These are phyloP conservation scores for Naja naja DNA, from an alignment of 2,113 vertebrate genomes.

Conservation along the genomic window DNA sequence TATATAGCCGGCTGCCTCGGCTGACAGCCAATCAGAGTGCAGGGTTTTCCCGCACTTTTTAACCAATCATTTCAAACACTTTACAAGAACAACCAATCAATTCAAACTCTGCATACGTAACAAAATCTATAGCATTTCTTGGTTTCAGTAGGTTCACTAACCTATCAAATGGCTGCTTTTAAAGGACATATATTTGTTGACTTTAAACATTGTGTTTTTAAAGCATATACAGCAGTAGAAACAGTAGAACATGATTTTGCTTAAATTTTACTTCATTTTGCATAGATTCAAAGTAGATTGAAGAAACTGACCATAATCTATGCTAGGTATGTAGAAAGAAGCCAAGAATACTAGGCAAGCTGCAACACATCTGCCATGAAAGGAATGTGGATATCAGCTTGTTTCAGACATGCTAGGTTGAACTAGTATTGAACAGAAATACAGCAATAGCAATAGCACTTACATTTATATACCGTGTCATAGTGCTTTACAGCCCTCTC, in stretches of 20 bases:
- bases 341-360: background rate
- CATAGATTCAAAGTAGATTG: background rate
- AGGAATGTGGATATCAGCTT: background rate
- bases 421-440: too few relatives aligned
- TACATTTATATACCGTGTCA: background rate
- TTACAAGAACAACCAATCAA: too few relatives aligned
- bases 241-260: background rate
- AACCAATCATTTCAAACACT: too few relatives aligned
- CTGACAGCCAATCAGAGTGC: too few relatives aligned
- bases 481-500: background rate
- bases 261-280: background rate
- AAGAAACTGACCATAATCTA: background rate
- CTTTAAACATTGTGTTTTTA: background rate
- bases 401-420: background rate
- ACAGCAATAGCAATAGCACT: background rate
- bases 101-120: too few relatives aligned
- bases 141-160: background rate
- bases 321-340: background rate
- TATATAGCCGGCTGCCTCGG: too few relatives aligned
- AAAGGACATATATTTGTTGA: background rate
- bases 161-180: background rate
- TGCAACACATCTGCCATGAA: background rate
- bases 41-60: too few relatives aligned
- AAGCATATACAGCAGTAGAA: background rate
- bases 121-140: accelerated